Evolutionary conservation across 2,888 invertebrate genomes (phyloP).

Genomic region (Megamerina dolium): DNA sequence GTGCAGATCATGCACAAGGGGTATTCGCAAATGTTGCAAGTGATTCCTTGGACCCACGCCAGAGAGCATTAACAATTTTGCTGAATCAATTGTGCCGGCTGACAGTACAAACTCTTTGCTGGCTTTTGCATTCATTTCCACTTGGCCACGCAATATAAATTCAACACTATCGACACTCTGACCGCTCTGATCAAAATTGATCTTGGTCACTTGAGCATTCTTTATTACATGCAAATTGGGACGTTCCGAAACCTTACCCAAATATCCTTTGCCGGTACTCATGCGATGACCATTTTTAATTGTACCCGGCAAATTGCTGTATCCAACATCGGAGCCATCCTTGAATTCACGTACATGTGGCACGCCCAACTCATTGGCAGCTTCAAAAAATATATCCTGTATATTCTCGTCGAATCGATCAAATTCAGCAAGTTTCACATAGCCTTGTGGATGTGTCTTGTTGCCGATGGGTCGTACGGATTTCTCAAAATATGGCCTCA

Average conservation of each 20-base stretch:
- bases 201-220: constrained; percentile 53
- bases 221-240: constrained; percentile 57
- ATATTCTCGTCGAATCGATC: constrained; percentile 27
- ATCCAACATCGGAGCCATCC: constrained; percentile 51
- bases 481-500: constrained; percentile 74
- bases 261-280: constrained; percentile 68
- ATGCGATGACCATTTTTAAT: constrained; percentile 61
- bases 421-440: constrained; percentile 48
- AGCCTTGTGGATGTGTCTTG: constrained; percentile 33
- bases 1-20: constrained; percentile 27
- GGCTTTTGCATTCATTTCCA: constrained; percentile 25
- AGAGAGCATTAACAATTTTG: constrained; percentile 43
- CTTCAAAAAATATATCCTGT: constrained; percentile 43
- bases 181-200: constrained; percentile 50
- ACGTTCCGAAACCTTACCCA: constrained; percentile 52
- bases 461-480: constrained; percentile 50
- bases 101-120: constrained; percentile 39
- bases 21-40: constrained; percentile 27
- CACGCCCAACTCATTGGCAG: constrained; percentile 51
- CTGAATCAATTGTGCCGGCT: constrained; percentile 40
- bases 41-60: constrained; percentile 39
- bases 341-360: constrained; percentile 41
- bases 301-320: constrained; percentile 50
- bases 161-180: constrained; percentile 50
- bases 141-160: constrained; percentile 51